Evolutionary conservation across 2,113 vertebrate species (phyloP).

Genomic region (Saimiri boliviensis): DNA sequence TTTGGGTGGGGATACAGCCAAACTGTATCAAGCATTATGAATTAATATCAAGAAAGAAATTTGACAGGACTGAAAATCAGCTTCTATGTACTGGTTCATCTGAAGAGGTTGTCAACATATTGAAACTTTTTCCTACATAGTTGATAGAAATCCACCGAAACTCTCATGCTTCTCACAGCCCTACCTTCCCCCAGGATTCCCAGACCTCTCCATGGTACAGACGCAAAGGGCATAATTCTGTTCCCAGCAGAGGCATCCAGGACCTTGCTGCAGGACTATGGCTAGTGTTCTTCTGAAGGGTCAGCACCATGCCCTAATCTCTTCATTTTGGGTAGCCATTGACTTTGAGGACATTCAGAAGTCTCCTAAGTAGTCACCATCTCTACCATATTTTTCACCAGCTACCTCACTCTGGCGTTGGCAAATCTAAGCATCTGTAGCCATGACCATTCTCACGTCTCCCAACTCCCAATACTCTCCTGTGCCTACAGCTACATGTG

Average conservation of each 20-base stretch:
- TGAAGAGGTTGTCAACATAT: neutral
- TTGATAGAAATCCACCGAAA: neutral
- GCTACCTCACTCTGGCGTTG: neutral
- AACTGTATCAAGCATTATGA: neutral
- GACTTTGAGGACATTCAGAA: neutral
- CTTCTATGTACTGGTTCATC: neutral
- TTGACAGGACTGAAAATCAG: neutral
- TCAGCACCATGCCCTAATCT: neutral
- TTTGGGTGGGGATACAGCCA: no score
- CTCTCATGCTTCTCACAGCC: neutral
- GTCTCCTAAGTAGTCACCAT: neutral
- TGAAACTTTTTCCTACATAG: neutral
- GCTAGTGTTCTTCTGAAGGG: neutral
- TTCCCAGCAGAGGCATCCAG: neutral
- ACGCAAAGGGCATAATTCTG: neutral
- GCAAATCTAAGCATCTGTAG: neutral
- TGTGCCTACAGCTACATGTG: accelerated
- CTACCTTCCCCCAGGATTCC: neutral
- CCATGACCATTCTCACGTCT: neutral
- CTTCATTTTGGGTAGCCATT: neutral
- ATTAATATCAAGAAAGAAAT: neutral
- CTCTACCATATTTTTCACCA: neutral
- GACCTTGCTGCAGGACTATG: neutral
- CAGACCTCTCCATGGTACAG: neutral
- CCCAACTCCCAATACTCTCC: neutral